Conservation (phyloP, 1,140 invertebrate genomes). For the Lordiphosa clarofinis region DNA sequence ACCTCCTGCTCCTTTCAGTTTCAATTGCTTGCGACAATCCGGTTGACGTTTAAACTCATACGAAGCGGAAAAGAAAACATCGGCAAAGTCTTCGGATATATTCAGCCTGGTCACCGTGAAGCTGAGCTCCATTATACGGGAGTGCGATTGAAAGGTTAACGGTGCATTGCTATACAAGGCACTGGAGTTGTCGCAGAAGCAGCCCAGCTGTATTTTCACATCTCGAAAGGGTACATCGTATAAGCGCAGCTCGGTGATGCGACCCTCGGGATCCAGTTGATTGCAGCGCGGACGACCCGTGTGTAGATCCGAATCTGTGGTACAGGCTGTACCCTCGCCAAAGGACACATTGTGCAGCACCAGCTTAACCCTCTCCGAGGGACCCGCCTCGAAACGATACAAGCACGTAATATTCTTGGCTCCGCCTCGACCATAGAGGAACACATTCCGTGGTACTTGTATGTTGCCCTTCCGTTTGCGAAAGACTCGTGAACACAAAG, state of each 20-base stretch:
- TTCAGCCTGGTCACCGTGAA: slow-evolving; percentile 84
- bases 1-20: slow-evolving; percentile 83
- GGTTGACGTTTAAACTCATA: slow-evolving; percentile 85
- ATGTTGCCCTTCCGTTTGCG: slow-evolving; percentile 78
- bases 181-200: slow-evolving; percentile 85
- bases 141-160: slow-evolving; percentile 84
- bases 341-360: slow-evolving; percentile 87
- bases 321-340: slow-evolving; percentile 84
- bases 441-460: slow-evolving; percentile 84
- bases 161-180: slow-evolving; percentile 80
- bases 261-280: slow-evolving; percentile 81
- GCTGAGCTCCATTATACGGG: slow-evolving; percentile 83
- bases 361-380: slow-evolving; percentile 83
- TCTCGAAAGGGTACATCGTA: slow-evolving; percentile 85
- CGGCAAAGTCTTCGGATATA: slow-evolving; percentile 86
- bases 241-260: slow-evolving; percentile 82
- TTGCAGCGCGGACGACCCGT: slow-evolving; percentile 83
- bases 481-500: slow-evolving; percentile 79
- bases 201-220: slow-evolving; percentile 83
- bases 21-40: slow-evolving; percentile 84
- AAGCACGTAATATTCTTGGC: slow-evolving; percentile 86
- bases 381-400: slow-evolving; percentile 86
- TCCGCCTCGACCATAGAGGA: slow-evolving; percentile 88
- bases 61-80: slow-evolving; percentile 85
- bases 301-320: slow-evolving; percentile 86